Base-by-base conservation (phyloP, 2,888 invertebrate species). In the Hermaeophaga mercurialis region DNA sequence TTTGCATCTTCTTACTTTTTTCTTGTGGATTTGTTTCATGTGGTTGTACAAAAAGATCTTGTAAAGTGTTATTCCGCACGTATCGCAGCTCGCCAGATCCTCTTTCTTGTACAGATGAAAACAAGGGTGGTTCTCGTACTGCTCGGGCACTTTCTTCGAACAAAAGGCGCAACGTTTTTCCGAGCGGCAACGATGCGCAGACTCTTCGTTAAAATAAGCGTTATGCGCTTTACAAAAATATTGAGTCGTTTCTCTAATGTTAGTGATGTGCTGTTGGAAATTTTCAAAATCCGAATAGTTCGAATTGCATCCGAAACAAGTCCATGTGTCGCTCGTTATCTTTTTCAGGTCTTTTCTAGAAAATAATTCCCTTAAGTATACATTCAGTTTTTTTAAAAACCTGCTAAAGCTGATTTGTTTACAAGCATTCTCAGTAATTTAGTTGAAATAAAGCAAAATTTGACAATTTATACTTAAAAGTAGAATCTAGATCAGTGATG, bases 141-240 rank as follows among this genome's bases (percentile, higher is more conserved):
- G 22, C 9, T 39, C 7, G n/a, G 4, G 7, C 15, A 39, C 15
- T 26, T 31, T 26, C 28, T 49, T 26, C 18, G 38, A 49, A 31
- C 57, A 58, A 24, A 44, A 60, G 28, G 56, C 61, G 52, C 48
- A 46, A 26, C 50, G 18, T 48, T 48, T 54, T 18, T 33, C 52
- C 24, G 46, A 41, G 26, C 26, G 48, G 46, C 58, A 58, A 19
- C 39, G 14, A 24, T 58, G 58, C n/a, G 33, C 39, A 9, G 41
- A 41, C 2, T 28, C 28, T 17, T 44, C 17, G 1, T 45, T 38
- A 39, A 58, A 58, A 22, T 43, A 45, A 5, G 15, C 28, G 12
- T 54, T 33, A 22, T 54, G 54, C 5, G 38, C 28, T 9, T 48
- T 38, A 14, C 58, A 58, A 22, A 39, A 58, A 31, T 54, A 61